Evolutionary conservation across 2,888 invertebrate genomes (phyloP).

Genomic region (Lymantria monacha): DNA sequence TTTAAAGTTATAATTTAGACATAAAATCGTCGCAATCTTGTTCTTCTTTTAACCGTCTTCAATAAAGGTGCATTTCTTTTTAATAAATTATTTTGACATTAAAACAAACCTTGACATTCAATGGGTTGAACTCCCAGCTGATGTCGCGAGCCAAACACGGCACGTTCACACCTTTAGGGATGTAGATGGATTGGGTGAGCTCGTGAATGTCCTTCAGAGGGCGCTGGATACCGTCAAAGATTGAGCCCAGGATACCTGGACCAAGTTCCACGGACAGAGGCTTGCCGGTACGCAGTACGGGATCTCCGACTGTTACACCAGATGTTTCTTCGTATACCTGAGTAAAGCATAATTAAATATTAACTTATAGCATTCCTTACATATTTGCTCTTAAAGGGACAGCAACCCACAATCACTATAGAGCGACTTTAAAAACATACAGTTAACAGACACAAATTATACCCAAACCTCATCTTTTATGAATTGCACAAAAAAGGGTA

Average conservation of each 20-base stretch:
- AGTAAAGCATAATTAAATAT: not conserved
- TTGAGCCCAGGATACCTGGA: slow-evolving; percentile 99
- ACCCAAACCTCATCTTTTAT: too few relatives aligned
- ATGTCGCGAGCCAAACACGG: slow-evolving; percentile 92
- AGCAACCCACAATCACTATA: too few relatives aligned
- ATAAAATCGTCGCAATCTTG: too few relatives aligned
- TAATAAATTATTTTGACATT: not conserved
- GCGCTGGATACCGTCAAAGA: slow-evolving; percentile 99
- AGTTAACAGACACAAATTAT: too few relatives aligned
- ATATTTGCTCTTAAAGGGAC: too few relatives aligned
- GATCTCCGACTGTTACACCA: slow-evolving; percentile 99
- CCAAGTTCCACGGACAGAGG: slow-evolving; percentile 99
- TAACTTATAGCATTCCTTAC: too few relatives aligned
- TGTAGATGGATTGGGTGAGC: slow-evolving; percentile 97
- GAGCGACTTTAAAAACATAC: too few relatives aligned
- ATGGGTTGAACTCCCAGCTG: slow-evolving; percentile 96
- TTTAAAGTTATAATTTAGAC: too few relatives aligned
- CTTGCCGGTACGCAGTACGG: slow-evolving; percentile 98
- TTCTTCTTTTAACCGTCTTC: too few relatives aligned
- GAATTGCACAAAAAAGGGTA: too few relatives aligned
- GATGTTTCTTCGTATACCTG: slow-evolving; percentile 97
- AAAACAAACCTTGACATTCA: slow-evolving; percentile 86
- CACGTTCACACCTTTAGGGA: slow-evolving; percentile 98
- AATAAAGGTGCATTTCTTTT: too few relatives aligned
- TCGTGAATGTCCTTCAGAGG: slow-evolving; percentile 98